Base-by-base conservation (phyloP, 2,797 vertebrate genomes). In the Ptychadena robeensis region DNA sequence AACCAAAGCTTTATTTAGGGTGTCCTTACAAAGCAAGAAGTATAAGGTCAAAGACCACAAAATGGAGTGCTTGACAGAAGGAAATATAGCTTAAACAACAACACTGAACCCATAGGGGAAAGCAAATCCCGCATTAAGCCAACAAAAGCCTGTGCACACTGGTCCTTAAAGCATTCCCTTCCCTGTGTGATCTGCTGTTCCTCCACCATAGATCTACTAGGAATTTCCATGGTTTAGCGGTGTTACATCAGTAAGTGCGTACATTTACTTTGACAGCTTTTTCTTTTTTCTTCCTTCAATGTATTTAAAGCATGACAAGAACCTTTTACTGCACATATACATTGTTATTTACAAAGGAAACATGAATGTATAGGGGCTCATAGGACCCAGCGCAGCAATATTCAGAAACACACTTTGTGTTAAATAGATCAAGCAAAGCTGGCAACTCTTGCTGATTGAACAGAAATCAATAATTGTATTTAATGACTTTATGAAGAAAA, bases 381-480 rank as follows among this genome's bases (percentile, higher is more conserved):
- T 61, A 28, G n/a, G n/a, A 61, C n/a, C 10, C 59, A 27, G 25
- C 9, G 59, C 11, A 11, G 10, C 12, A 61, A 61, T 61, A 28
- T 25, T 61, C 59, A 61, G 59, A 61, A 61, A 61, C 2, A 61
- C 32, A 87, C 86, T 88, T 90, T 87, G 83, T 78, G 84, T 85
- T 82, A 86, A 86, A 85, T 86, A 87, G 86, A 90, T 89, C 0
- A 7, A 82, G 80, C 77, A 70, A 84, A 37, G 81, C n/a, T 63
- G 87, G 87, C 57, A 79, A 84, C 86, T 87, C 64, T 83, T 84
- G 77, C 80, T 63, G 84, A 90, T 70, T 88, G 92, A 95, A 94
- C 90, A 94, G 91, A 94, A 93, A 93, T 92, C 89, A 90, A 93
- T 93, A 92, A 91, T 90, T 89, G 92, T 92, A 93, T 95, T 93